Percentiles rank a stretch among this genome's conserved stretches.
Conservation (phyloP, 2,888 invertebrate species). For the Rotaria magnacalcarata region DNA sequence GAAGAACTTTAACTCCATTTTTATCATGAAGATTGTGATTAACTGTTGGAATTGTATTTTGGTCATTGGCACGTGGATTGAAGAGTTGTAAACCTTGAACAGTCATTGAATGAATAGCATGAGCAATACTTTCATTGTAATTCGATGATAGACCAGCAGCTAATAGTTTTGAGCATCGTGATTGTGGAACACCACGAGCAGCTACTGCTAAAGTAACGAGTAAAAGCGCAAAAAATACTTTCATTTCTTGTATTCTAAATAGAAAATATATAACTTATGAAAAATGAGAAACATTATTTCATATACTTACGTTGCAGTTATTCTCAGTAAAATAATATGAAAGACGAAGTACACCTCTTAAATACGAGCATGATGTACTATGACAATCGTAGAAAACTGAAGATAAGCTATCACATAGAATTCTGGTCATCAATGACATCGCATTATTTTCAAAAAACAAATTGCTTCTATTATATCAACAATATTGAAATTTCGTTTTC, state of each 20-base stretch:
- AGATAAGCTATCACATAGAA: neutral
- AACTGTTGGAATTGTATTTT: constrained; percentile 51
- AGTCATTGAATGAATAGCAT: constrained; percentile 52
- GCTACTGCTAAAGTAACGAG: neutral
- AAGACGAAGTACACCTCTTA: neutral
- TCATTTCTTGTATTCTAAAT: neutral
- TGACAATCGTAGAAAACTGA: neutral
- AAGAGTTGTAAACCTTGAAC: constrained; percentile 51
- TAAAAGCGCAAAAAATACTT: neutral
- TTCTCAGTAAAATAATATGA: neutral
- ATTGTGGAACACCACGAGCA: neutral
- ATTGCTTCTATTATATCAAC: too few relatives aligned
- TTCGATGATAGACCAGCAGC: constrained; percentile 47
- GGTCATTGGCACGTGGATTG: constrained; percentile 48
- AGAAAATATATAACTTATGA: neutral
- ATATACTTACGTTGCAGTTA: neutral
- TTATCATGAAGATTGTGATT: constrained; percentile 50
- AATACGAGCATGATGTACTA: neutral
- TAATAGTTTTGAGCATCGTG: neutral
- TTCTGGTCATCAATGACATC: neutral
- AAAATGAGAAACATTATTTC: neutral
- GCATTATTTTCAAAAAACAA: neutral
- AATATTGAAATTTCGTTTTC: too few relatives aligned
- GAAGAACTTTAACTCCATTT: constrained; percentile 48
- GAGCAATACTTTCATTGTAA: constrained; percentile 51